These are phyloP conservation scores for Andinoacara biseriatus DNA, from an alignment of 2,113 vertebrate genomes.

Conservation along the genomic window DNA sequence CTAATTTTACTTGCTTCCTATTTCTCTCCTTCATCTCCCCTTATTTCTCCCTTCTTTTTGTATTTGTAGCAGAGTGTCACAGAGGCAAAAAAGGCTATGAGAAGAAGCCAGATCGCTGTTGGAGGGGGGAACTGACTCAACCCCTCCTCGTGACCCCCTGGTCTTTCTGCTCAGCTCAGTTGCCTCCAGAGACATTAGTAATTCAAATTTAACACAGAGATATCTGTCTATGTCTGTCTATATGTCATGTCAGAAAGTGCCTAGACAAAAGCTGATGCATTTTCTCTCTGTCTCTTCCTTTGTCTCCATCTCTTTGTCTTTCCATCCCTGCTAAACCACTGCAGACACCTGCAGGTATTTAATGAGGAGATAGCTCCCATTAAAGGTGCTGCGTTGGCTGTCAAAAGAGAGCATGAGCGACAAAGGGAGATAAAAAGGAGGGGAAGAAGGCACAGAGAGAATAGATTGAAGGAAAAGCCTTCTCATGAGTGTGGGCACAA, in stretches of 20 bases:
- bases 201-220: slow-evolving; percentile 56
- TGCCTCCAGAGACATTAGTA: slow-evolving; percentile 59
- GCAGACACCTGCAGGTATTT: slow-evolving; percentile 72
- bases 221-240: slow-evolving; percentile 48
- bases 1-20: background rate
- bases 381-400: slow-evolving; percentile 71
- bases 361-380: slow-evolving; percentile 76
- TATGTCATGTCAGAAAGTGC: slow-evolving; percentile 55
- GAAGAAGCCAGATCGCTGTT: slow-evolving; percentile 44
- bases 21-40: slow-evolving; percentile 14
- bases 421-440: slow-evolving; percentile 26
- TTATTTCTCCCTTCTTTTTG: slow-evolving; percentile 25
- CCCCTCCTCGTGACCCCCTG: slow-evolving; percentile 52
- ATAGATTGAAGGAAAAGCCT: slow-evolving; percentile 17
- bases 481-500: background rate
- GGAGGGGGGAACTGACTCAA: slow-evolving; percentile 18
- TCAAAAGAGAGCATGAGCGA: slow-evolving; percentile 60
- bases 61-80: slow-evolving; percentile 33
- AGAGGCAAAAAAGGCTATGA: slow-evolving; percentile 19
- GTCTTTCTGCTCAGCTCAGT: slow-evolving; percentile 21
- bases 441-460: background rate
- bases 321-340: slow-evolving; percentile 32
- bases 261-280: slow-evolving; percentile 39
- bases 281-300: slow-evolving; percentile 5
- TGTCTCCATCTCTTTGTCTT: slow-evolving; percentile 21